Conservation (phyloP, 2,113 vertebrate species). For the Caracal caracal region DNA sequence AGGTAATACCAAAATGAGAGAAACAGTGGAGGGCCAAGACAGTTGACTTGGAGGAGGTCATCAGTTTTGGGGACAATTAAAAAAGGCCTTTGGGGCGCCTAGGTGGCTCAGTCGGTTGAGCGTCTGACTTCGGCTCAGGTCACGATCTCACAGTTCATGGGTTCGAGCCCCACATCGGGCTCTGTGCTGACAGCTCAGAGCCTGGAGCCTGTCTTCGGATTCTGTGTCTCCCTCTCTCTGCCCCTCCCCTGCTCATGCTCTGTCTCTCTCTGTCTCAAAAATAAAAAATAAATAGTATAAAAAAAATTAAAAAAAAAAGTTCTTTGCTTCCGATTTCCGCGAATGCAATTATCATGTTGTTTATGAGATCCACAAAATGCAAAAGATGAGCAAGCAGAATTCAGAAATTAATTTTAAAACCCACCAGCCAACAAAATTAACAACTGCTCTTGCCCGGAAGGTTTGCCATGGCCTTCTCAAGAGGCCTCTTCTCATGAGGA, state of each 20-base stretch:
- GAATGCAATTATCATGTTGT: background rate
- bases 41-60: background rate
- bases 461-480: background rate
- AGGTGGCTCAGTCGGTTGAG: too few species aligned
- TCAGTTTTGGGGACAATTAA: background rate
- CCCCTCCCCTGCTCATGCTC: too few species aligned
- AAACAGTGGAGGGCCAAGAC: background rate
- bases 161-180: too few species aligned
- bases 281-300: too few species aligned
- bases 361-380: background rate
- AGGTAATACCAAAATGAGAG: background rate
- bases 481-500: background rate
- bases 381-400: background rate
- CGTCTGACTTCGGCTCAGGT: too few species aligned
- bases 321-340: background rate
- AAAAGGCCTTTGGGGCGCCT: background rate
- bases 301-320: background rate
- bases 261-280: too few species aligned
- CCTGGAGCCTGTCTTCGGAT: too few species aligned
- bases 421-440: background rate
- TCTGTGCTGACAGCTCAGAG: too few species aligned
- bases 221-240: too few species aligned
- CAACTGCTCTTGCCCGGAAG: background rate
- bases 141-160: too few species aligned
- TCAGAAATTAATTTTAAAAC: background rate